These are phyloP conservation scores for Sceloporus tristichus DNA, from an alignment of 2,113 vertebrate genomes.

Conservation along the genomic window DNA sequence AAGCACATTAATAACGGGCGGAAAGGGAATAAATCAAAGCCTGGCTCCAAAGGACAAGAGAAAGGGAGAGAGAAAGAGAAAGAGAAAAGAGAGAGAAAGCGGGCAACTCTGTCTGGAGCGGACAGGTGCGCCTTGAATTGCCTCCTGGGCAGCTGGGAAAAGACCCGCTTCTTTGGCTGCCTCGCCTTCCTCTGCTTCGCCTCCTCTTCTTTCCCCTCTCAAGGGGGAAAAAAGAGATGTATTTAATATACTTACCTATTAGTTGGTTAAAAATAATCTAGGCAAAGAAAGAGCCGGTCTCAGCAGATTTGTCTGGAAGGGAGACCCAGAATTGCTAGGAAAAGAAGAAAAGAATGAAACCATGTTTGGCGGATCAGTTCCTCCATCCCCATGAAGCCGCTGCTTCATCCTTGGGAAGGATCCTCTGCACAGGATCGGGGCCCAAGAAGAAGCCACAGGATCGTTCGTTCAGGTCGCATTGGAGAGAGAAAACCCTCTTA, in stretches of 20 bases:
- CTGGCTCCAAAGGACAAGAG: slow-evolving; percentile 70
- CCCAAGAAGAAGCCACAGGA: too few relatives aligned
- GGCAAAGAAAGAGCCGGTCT: slow-evolving; percentile 18
- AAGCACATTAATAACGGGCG: slow-evolving; percentile 84
- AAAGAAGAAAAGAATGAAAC: not conserved
- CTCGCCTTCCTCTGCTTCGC: not conserved
- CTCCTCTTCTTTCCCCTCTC: slow-evolving; percentile 58
- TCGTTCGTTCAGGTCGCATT: too few relatives aligned
- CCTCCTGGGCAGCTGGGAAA: slow-evolving; percentile 36
- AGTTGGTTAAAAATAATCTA: slow-evolving; percentile 61
- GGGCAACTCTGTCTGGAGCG: slow-evolving; percentile 73
- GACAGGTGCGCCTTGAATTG: slow-evolving; percentile 83
- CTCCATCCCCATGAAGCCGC: too few relatives aligned
- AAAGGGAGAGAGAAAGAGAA: slow-evolving; percentile 60
- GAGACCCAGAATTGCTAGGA: slow-evolving; percentile 11
- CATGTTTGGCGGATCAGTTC: too few relatives aligned
- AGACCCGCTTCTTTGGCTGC: too few relatives aligned
- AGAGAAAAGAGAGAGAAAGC: not conserved
- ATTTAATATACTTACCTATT: slow-evolving; percentile 76
- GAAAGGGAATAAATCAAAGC: slow-evolving; percentile 84
- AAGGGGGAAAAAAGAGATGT: slow-evolving; percentile 73
- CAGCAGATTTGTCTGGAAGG: slow-evolving; percentile 28
- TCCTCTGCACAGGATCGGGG: too few relatives aligned
- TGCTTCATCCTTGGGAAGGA: too few relatives aligned
- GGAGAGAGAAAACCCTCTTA: not conserved